Evolutionary conservation across 2,888 invertebrate genomes (phyloP), one percentile per base, ranked within the genome.

Genomic region (Limnephilus lunatus): DNA sequence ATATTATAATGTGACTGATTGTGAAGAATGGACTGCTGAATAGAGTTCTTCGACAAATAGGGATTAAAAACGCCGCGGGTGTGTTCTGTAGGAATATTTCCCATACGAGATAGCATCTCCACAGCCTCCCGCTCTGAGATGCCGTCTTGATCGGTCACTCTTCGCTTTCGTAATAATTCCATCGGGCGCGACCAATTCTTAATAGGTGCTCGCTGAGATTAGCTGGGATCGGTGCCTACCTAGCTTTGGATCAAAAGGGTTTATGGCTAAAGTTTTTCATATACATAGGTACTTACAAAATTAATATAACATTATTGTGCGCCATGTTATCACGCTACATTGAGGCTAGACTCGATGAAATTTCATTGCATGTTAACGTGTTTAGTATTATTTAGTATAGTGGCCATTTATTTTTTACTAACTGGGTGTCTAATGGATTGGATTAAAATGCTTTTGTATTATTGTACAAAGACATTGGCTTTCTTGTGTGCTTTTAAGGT

Each of bases 21-120:
- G 68, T n/a, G 68, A 68, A 86, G 44, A 86, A 86, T 44, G 44
- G 44, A 44, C 39, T 86, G 86, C 44, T 44, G 86, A 86, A 44
- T 87, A 53, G 53, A 19, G 30, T 53, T 32, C 31, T 30, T 87
- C 53, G 87, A 68, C 53, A 25, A 87, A 87, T 15, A 14, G 87
- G 68, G 32, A 87, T 31, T 68, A 32, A 14, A 87, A 53, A 53
- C 87, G 87, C 87, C 32, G 30, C 87, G 87, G 32, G 87, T 87
- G 87, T 53, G 53, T 53, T 44, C n/a, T 53, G 87, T 87, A 9
- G 87, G 87, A 87, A 87, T 87, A 53, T 31, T 87, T 53, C 87
- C 31, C 87, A 53, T 32, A 32, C 14, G 25, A 87, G 87, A 87
- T 87, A 87, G 53, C 87, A 87, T 87, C 87, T 53, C 53, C 32